These are phyloP conservation scores for Varanus komodoensis DNA, from an alignment of 2,113 vertebrate genomes.

Conservation along the genomic window DNA sequence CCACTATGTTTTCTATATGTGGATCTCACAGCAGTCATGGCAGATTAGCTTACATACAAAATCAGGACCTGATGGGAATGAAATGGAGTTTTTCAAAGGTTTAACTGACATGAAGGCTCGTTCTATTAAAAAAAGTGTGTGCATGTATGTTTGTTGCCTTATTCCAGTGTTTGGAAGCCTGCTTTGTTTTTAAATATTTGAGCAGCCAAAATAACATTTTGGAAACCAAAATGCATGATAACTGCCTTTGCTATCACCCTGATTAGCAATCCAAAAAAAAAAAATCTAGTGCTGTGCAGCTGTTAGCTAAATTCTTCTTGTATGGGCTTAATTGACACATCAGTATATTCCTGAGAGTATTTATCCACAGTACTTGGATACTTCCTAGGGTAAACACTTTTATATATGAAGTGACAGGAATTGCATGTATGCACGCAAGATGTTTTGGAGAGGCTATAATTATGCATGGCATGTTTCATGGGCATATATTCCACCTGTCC, in stretches of 20 bases:
- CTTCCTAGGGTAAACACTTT: conserved; percentile 33
- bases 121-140: not conserved
- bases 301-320: conserved; percentile 30
- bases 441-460: conserved; percentile 14
- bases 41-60: not conserved
- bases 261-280: not conserved
- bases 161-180: not conserved
- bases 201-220: conserved; percentile 5
- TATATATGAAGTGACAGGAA: conserved; percentile 20
- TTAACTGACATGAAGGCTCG: not conserved
- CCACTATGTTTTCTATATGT: not conserved
- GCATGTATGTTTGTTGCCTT: not conserved
- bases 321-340: not conserved
- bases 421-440: not conserved
- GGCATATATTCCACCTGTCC: conserved; percentile 21
- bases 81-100: conserved; percentile 1
- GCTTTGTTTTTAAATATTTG: conserved; percentile 16
- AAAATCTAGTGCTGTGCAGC: conserved; percentile 9
- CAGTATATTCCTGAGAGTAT: not conserved
- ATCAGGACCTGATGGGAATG: not conserved
- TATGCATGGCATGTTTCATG: conserved; percentile 25
- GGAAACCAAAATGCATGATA: not conserved
- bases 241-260: not conserved
- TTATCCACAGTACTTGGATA: conserved; percentile 24
- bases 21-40: conserved; percentile 5